Evolutionary conservation across 2,113 vertebrate species (phyloP).

Genomic region (Alouatta palliata): DNA sequence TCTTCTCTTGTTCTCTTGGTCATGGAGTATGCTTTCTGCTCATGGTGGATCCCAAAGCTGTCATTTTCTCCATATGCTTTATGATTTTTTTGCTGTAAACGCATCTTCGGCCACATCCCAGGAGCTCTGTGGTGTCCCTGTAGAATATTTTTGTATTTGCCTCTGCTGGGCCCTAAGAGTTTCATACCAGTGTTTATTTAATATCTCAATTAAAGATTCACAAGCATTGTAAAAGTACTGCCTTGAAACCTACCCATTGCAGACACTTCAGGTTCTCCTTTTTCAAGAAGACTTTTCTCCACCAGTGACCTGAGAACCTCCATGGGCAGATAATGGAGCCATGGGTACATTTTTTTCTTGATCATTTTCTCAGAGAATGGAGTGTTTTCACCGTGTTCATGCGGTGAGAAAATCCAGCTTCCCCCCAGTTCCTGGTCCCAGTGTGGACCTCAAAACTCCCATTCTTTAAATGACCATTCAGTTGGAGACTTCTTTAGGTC

Average conservation of each 20-base stretch:
- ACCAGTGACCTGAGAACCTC: background rate
- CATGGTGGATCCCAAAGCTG: too few species aligned
- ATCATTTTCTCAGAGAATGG: background rate
- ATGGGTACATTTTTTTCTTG: background rate
- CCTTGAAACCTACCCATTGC: background rate
- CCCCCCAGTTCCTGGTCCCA: too few species aligned
- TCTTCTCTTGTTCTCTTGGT: fast-evolving
- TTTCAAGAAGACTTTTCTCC: background rate
- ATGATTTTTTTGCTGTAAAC: background rate
- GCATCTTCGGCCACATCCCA: background rate
- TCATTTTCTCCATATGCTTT: background rate
- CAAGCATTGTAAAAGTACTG: background rate
- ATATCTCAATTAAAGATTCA: background rate
- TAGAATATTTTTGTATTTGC: background rate
- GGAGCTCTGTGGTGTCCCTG: background rate
- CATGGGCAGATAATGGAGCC: fast-evolving
- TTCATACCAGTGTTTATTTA: background rate
- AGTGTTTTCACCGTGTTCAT: fast-evolving
- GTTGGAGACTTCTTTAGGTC: background rate
- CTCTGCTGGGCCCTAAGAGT: background rate
- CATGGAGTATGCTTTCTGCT: background rate
- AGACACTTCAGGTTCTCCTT: background rate
- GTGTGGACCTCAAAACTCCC: fast-evolving
- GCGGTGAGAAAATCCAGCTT: background rate
- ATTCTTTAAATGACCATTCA: fast-evolving